Evolutionary conservation across 2,113 vertebrate genomes (phyloP), one percentile per base, ranked within the genome.

Genomic region (Catagonus wagneri): DNA sequence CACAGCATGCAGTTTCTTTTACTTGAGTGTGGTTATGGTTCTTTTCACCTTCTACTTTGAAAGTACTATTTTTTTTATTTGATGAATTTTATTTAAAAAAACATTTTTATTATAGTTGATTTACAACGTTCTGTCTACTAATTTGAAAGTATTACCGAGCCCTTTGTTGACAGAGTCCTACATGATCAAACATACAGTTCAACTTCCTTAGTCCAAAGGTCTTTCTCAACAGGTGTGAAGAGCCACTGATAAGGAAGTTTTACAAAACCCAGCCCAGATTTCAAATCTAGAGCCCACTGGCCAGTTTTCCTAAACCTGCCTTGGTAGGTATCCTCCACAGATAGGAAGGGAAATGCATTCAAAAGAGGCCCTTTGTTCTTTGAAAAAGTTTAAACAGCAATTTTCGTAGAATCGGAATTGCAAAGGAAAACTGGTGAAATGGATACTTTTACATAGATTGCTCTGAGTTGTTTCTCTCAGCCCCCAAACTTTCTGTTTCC

Each of bases 191-290:
- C 75, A 96, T 72, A 68, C 44, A 69, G 16, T 93, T 81, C 83
- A 79, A 54, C 93, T 93, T 79, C 90, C 90, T 36, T 10, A 93
- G 54, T 95, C 83, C 94, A 95, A 97, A 97, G 76, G 91, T 94
- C 91, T 83, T 84, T 68, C 66, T 36, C 89, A 60, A 83, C 66
- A 97, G 94, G 93, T 86, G 90, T 92, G 90, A 98, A 94, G 81
- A 89, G 76, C 23, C 78, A 84, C 75, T 90, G 96, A 97, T 97
- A 98, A 97, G 71, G 29, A n/a, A 54, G 61, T 20, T 69, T 15
- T 78, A 83, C 12, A n/a, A 76, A 79, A 94, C 44, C 44, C n/a
- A 39, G 17, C 36, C 63, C n/a, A 65, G 79, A 92, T 58, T 78
- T 65, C 88, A 68, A 39, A 60, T 7, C 65, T 34, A 25, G 7